Base-by-base conservation (phyloP, 1,140 invertebrate genomes). In the Oreohelix idahoensis region DNA sequence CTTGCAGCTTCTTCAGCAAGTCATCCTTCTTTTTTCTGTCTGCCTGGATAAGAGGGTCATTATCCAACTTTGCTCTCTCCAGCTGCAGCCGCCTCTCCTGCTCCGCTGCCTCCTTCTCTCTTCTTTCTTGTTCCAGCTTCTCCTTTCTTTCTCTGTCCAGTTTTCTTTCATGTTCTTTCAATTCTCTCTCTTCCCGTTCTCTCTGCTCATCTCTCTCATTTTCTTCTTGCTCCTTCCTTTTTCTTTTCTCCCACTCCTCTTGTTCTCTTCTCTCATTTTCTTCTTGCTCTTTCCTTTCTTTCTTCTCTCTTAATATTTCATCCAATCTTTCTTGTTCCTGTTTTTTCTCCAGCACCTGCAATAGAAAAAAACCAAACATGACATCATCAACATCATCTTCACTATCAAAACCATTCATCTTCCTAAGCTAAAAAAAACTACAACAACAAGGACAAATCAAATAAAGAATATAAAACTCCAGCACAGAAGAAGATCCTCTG, bases 11-110 rank as follows among this genome's bases (percentile, higher is more conserved):
- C 32, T 82, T 84, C 17, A 91, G 78, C 10, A 91, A 83, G 35
- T 86, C 77, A 79, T 91, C 89, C 70, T 91, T 91, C 80, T 87
- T 90, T 73, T 85, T 85, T 75, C 89, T 79, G 70, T 90, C 90
- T 70, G 88, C 89, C n/a, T 74, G 77, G 8, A 84, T 32, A 51
- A 84, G 58, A 51, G 86, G 80, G 76, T 90, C 89, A 53, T 84
- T 89, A 53, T 88, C 87, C 58, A 87, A 69, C 51, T 86, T 83
- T 53, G 88, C 86, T 77, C 69, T 81, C 77, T 89, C 86, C 58
- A 87, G 84, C 26, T 83, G 63, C 20, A 84, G 81, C 39, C 85
- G 81, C 29, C 78, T 84, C 81, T 78, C 81, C 83, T 79, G 83
- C 77, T 84, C 75, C 83, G 70, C 76, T 80, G 39, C 83, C 81